Evolutionary conservation across 2,113 vertebrate species (phyloP).

Genomic region (Gorsachius goisagi): DNA sequence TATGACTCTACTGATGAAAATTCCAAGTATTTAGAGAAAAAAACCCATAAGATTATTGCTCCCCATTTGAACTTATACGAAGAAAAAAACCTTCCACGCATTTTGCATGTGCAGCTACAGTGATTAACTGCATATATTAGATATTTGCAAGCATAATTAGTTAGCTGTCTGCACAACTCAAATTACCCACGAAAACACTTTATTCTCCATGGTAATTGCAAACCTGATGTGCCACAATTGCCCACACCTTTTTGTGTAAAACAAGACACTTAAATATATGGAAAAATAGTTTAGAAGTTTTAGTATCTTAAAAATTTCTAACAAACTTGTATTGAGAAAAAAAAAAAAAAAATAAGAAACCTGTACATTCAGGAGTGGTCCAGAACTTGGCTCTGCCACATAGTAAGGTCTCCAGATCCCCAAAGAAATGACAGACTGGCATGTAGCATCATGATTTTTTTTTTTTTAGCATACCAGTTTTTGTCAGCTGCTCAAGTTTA

Average conservation of each 20-base stretch:
- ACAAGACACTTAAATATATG: background rate
- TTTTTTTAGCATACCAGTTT: background rate
- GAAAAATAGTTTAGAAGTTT: background rate
- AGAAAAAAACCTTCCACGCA: background rate
- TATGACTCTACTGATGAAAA: background rate
- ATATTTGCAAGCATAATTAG: background rate
- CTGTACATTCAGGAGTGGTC: background rate
- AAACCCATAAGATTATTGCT: background rate
- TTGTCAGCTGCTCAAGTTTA: background rate
- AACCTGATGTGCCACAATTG: background rate
- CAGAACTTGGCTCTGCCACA: background rate
- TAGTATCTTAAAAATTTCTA: background rate
- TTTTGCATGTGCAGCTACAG: background rate
- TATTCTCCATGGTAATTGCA: background rate
- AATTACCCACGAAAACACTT: background rate
- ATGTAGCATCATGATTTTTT: background rate
- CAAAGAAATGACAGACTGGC: background rate
- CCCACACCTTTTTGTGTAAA: background rate
- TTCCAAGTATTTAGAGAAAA: background rate
- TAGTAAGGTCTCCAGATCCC: background rate
- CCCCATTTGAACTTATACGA: background rate
- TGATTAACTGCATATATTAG: background rate
- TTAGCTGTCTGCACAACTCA: background rate
- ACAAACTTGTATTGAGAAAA: background rate
- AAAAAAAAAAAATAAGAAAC: background rate